Base-by-base conservation (phyloP, 2,113 vertebrate species). In the Lates calcarifer region DNA sequence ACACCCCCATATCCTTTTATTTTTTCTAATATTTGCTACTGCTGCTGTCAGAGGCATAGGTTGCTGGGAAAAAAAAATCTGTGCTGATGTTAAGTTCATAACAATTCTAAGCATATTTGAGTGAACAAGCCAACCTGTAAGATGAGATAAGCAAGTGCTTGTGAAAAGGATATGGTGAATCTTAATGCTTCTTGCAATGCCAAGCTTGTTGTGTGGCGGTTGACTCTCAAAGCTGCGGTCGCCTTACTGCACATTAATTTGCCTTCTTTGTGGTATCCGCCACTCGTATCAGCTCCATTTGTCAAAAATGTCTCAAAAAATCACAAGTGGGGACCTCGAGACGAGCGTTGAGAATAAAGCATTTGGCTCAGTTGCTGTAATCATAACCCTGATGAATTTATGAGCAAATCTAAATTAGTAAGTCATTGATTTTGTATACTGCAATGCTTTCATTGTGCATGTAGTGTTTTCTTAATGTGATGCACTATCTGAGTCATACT, bases 401-500 rank as follows among this genome's bases (percentile, higher is more conserved):
- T 57, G 15, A 65, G 18, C n/a, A 73, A 11, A 63, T 57, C 60
- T 10, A 61, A 82, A 87, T 71, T 1, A 68, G 47, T 29, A 26
- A 62, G 58, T 63, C 28, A 76, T 51, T 75, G 62, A 82, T 62
- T n/a, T n/a, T n/a, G n/a, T n/a, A n/a, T n/a, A n/a, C n/a, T n/a
- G n/a, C n/a, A n/a, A n/a, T n/a, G n/a, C n/a, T n/a, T n/a, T n/a
- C n/a, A n/a, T n/a, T n/a, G n/a, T n/a, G n/a, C n/a, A n/a, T n/a
- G n/a, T n/a, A n/a, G n/a, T n/a, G n/a, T n/a, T n/a, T n/a, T n/a
- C n/a, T n/a, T n/a, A n/a, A n/a, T n/a, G n/a, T n/a, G n/a, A n/a
- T n/a, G n/a, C n/a, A n/a, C n/a, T n/a, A n/a, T n/a, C n/a, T n/a
- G n/a, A n/a, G n/a, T n/a, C n/a, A n/a, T n/a, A n/a, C n/a, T n/a